Base-by-base conservation (phyloP, 2,888 invertebrate species). In the Eupithecia vulgata region DNA sequence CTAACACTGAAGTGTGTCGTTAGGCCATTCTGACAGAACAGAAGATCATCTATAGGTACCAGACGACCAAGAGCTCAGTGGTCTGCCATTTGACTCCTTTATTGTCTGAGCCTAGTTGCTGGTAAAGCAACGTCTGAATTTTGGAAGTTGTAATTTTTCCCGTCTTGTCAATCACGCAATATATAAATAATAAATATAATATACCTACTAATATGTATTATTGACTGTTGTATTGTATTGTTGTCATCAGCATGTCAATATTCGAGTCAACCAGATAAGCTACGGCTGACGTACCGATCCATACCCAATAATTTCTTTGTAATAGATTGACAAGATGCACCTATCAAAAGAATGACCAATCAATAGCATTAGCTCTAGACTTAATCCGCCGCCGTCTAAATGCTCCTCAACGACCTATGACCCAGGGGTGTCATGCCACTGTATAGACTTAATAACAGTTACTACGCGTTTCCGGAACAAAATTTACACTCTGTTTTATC, bases 1-100 rank as follows among this genome's bases (percentile, higher is more conserved):
- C 40, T 52, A 59, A 67, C 59, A 67, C 45, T 59, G 69, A 73
- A 73, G 62, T 70, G 67, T 73, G 70, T 73, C 73, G 52, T 42
- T 48, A 13, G 35, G 65, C 40, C 35, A 64, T 61, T 64, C 37
- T 70, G 75, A 67, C 72, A 52, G 35, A 40, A 21, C 12, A 64
- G 25, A n/a, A 37, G 37, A 64, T 5, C 7, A 37, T n/a, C 25
- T 40, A n/a, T n/a, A n/a, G n/a, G n/a, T n/a, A n/a, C n/a, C n/a
- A 40, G 65, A 65, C 21, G 65, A 42, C 4, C 17, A 10, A n/a
- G 2, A 40, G 40, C 65, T 40, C 1, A 65, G 65, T 1, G 6
- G 65, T 21, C 40, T 8, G 15, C 65, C 65, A 65, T 40, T 42
- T 21, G 64, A 37, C 6, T 21, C 5, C 8, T 15, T 34, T 15